A percentile compares a stretch with the other conserved stretches of the same genome.
Conservation (phyloP, 2,888 invertebrate species). For the Drosophila suboccidentalis region DNA sequence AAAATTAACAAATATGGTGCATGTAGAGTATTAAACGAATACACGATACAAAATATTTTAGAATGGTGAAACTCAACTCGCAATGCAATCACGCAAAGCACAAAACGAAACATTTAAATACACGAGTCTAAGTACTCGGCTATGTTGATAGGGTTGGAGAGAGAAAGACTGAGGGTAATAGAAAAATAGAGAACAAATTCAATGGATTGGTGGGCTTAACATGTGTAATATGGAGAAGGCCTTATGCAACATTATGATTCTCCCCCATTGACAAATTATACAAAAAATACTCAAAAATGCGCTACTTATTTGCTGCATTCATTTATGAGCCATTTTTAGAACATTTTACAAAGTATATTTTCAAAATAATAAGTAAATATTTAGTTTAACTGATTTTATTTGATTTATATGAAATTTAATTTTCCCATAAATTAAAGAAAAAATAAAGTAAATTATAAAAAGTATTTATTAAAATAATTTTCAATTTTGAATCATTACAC, state of each 20-base stretch:
- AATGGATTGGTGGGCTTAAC: conserved; percentile 11
- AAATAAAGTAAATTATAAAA: too few species aligned
- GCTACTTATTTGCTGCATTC: neutral
- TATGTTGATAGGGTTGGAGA: neutral
- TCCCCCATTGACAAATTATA: neutral
- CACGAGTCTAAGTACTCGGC: conserved; percentile 4
- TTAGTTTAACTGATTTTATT: too few species aligned
- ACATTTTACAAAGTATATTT: neutral
- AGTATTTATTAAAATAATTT: too few species aligned
- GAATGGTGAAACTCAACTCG: conserved; percentile 26
- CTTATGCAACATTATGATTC: conserved; percentile 36
- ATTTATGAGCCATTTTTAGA: neutral
- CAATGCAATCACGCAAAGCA: conserved; percentile 70
- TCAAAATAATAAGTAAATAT: too few species aligned
- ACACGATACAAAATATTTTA: conserved; percentile 7
- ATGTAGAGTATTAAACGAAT: neutral
- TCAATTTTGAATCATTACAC: too few species aligned
- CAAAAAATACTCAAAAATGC: neutral
- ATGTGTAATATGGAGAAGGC: conserved; percentile 20
- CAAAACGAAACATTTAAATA: conserved; percentile 41
- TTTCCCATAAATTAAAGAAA: neutral
- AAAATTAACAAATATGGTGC: neutral
- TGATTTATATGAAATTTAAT: neutral
- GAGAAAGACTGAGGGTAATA: neutral
- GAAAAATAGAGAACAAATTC: neutral